phyloP scores from a whole-genome alignment of 2,113 vertebrate species.

The Eidolon helvum region DNA sequence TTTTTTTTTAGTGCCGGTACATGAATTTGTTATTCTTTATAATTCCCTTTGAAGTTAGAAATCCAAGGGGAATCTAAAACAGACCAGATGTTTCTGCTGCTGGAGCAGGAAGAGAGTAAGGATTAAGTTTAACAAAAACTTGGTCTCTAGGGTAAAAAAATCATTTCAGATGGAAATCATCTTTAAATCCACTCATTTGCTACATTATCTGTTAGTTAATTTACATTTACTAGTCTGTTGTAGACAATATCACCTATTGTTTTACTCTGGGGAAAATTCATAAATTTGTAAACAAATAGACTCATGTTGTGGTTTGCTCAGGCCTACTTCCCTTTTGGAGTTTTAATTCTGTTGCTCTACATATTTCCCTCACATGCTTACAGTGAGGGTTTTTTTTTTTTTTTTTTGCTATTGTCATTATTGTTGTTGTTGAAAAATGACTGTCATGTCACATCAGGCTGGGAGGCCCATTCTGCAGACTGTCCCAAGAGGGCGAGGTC shows the following conservation, averaged over 20 bases:
- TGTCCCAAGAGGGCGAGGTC: slow-evolving; percentile 62
- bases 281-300: slow-evolving; percentile 81
- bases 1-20: slow-evolving; percentile 86
- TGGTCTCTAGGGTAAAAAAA: slow-evolving; percentile 75
- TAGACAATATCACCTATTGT: slow-evolving; percentile 79
- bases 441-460: slow-evolving; percentile 64
- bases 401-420: slow-evolving; percentile 65
- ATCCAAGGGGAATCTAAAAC: slow-evolving; percentile 91
- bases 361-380: slow-evolving; percentile 66
- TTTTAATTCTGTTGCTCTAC: slow-evolving; percentile 75
- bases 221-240: slow-evolving; percentile 76
- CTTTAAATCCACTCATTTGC: slow-evolving; percentile 77
- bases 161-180: slow-evolving; percentile 78
- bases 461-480: slow-evolving; percentile 65
- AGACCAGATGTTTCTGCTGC: slow-evolving; percentile 89
- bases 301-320: slow-evolving; percentile 70
- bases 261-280: slow-evolving; percentile 74
- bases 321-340: slow-evolving; percentile 72
- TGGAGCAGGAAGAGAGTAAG: slow-evolving; percentile 83
- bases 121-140: slow-evolving; percentile 87
- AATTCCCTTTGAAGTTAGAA: slow-evolving; percentile 90
- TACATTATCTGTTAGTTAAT: slow-evolving; percentile 79
- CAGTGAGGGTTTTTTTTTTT: slow-evolving; percentile 9
- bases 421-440: slow-evolving; percentile 67
- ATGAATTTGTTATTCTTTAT: slow-evolving; percentile 92